A percentile compares a stretch with the other conserved stretches of the same genome.
Evolutionary conservation across 2,888 invertebrate genomes (phyloP).

Genomic region (Chelonus formosanus): DNA sequence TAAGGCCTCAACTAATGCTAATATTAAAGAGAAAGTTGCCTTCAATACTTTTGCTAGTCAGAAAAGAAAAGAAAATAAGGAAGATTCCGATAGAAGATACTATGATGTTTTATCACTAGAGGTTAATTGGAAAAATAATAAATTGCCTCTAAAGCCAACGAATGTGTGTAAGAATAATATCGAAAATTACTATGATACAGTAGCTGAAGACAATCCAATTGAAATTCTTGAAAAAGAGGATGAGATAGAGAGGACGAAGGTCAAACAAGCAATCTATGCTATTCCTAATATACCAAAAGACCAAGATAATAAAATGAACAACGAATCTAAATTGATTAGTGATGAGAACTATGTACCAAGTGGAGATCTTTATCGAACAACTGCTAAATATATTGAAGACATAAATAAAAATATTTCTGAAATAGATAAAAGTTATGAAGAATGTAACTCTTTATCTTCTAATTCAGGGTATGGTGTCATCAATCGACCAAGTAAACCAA

Average conservation of each 20-base stretch:
- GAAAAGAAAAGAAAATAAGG: constrained; percentile 32
- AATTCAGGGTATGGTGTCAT: constrained; percentile 19
- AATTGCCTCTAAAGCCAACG: constrained; percentile 20
- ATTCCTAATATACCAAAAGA: constrained; percentile 46
- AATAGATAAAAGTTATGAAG: constrained; percentile 58
- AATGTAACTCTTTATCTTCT: constrained; percentile 40
- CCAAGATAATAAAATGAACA: constrained; percentile 28
- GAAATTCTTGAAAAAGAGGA: constrained; percentile 7
- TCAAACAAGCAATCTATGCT: constrained; percentile 55
- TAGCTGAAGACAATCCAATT: constrained; percentile 31
- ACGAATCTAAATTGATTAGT: constrained; percentile 25
- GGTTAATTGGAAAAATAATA: constrained; percentile 24
- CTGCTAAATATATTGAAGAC: constrained; percentile 58
- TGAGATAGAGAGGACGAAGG: constrained; percentile 9
- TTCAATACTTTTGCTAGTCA: constrained; percentile 53
- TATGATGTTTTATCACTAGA: constrained; percentile 48
- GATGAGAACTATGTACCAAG: constrained; percentile 58
- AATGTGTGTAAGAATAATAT: constrained; percentile 5
- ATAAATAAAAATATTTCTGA: constrained; percentile 59
- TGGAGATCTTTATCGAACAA: constrained; percentile 56
- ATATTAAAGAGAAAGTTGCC: constrained; percentile 41
- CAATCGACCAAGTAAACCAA: constrained; percentile 40
- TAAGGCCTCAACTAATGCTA: constrained; percentile 6
- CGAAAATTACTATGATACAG: constrained; percentile 36
- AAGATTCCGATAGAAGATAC: constrained; percentile 36